Percentiles rank a stretch among this genome's conserved stretches.
Conservation (phyloP, 2,888 invertebrate species). For the Enchytraeus crypticus region DNA sequence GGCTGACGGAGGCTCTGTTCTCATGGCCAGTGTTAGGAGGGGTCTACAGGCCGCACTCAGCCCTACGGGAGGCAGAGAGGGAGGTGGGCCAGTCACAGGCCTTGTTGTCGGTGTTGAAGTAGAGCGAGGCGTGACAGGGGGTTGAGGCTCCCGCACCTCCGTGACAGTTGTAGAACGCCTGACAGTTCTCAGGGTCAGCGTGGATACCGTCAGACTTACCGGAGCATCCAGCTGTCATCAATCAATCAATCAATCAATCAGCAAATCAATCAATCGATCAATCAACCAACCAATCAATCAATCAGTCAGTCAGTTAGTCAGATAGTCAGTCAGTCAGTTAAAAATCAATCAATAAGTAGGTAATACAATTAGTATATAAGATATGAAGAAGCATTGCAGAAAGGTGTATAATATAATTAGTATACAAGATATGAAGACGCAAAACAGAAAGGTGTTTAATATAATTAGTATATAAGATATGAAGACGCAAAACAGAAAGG, state of each 20-base stretch:
- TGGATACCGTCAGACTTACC: conserved; percentile 1
- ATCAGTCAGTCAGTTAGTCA: not conserved
- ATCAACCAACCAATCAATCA: not conserved
- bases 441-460: not conserved
- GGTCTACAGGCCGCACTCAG: not conserved
- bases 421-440: not conserved
- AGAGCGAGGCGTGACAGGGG: not conserved
- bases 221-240: not conserved
- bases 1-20: not conserved
- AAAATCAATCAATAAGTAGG: not conserved
- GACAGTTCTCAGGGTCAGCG: not conserved
- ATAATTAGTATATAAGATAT: not conserved
- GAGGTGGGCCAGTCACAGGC: conserved; percentile 5
- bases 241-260: not conserved
- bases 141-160: not conserved
- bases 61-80: not conserved
- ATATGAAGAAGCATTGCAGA: no score
- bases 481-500: not conserved
- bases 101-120: not conserved
- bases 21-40: not conserved
- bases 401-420: not conserved
- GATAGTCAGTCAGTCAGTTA: not conserved
- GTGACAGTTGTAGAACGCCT: conserved; percentile 3
- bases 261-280: not conserved
- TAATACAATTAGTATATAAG: not conserved